A percentile compares a stretch with the other conserved stretches of the same genome.
Evolutionary conservation across 2,888 invertebrate genomes (phyloP).

Genomic region (Steinernema scapterisci): DNA sequence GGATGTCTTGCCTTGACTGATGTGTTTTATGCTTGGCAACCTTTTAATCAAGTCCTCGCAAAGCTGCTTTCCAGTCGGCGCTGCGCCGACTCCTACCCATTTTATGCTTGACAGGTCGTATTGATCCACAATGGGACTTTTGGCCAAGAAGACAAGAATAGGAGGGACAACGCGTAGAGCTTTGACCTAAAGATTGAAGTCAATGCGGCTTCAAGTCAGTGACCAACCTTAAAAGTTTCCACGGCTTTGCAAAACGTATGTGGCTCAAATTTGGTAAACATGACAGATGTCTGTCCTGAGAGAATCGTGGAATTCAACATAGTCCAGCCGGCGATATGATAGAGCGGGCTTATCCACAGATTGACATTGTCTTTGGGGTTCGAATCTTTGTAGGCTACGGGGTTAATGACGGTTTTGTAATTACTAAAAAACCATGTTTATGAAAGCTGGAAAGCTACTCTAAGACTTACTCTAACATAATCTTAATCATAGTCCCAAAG

Average conservation of each 20-base stretch:
- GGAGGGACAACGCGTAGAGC: constrained; percentile 78
- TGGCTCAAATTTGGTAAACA: constrained; percentile 41
- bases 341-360: not conserved
- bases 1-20: constrained; percentile 36
- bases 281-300: constrained; percentile 42
- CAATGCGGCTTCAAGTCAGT: too few species aligned
- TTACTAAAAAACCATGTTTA: too few species aligned
- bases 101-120: constrained; percentile 79
- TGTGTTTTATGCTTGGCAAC: constrained; percentile 50
- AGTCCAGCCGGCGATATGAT: constrained; percentile 42
- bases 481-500: not conserved
- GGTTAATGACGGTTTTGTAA: not conserved
- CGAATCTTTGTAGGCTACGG: too few species aligned
- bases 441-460: too few species aligned
- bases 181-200: not conserved
- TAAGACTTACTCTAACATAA: not conserved
- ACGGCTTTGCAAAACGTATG: constrained; percentile 38
- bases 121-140: constrained; percentile 75
- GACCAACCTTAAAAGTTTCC: constrained; percentile 41
- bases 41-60: constrained; percentile 56
- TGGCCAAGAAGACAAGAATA: constrained; percentile 78
- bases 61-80: constrained; percentile 62
- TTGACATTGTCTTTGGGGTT: not conserved
- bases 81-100: constrained; percentile 67
- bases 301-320: constrained; percentile 36